Evolutionary conservation across 2,797 vertebrate species (phyloP).

Genomic region (Tarsius wallacei): DNA sequence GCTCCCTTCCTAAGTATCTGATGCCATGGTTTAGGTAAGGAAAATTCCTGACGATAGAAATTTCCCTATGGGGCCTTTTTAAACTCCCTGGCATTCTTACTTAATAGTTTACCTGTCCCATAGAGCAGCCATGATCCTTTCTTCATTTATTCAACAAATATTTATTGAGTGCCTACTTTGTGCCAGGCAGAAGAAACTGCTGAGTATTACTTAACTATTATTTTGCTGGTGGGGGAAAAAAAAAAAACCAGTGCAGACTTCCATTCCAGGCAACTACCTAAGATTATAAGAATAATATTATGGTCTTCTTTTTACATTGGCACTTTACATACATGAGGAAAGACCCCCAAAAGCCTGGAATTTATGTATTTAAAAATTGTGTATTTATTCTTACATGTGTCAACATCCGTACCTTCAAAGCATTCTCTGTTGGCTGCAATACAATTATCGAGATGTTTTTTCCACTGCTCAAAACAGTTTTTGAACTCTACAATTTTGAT

Average conservation of each 20-base stretch:
- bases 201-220: neutral
- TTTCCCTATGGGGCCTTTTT: neutral
- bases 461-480: too few species aligned
- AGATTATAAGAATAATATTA: neutral
- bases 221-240: slow-evolving; percentile 23
- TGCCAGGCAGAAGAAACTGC: neutral
- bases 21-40: slow-evolving; percentile 7
- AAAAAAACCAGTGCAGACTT: neutral
- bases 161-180: neutral
- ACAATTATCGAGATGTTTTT: too few species aligned
- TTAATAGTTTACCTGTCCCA: neutral
- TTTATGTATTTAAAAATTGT: too few species aligned
- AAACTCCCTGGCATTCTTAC: neutral
- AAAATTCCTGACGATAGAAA: slow-evolving; percentile 56
- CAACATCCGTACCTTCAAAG: too few species aligned
- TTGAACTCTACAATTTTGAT: too few species aligned
- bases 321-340: neutral
- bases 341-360: too few species aligned
- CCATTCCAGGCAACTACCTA: neutral
- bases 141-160: slow-evolving; percentile 40
- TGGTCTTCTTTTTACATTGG: neutral
- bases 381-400: too few species aligned
- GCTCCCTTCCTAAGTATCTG: neutral
- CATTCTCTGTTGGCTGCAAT: too few species aligned
- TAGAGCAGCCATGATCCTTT: neutral